Percentiles rank a stretch among this genome's conserved stretches.
Conservation (phyloP, 2,797 vertebrate genomes). For the Scomberomorus guttatus region DNA sequence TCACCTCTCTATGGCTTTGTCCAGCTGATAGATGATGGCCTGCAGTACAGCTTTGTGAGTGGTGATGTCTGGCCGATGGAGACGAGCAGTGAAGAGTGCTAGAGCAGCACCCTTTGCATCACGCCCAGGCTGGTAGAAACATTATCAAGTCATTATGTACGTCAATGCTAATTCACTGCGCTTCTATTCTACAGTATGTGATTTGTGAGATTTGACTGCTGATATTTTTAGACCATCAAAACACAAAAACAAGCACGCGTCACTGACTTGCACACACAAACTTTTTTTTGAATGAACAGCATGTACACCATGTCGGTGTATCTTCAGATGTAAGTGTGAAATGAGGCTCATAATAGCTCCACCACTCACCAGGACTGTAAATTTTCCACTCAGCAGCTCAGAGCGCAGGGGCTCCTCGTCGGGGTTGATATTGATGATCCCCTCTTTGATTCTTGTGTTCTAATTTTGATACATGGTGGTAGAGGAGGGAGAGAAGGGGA, state of each 20-base stretch:
- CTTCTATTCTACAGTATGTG: not conserved
- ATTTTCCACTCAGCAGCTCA: slow-evolving; percentile 89
- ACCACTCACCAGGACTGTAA: slow-evolving; percentile 89
- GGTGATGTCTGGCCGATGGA: slow-evolving; percentile 87
- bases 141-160: not conserved
- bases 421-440: slow-evolving; percentile 90
- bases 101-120: slow-evolving; percentile 89
- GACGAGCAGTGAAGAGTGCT: slow-evolving; percentile 89
- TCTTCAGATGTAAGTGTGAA: not conserved
- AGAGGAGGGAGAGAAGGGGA: not conserved
- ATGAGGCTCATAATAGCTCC: not conserved
- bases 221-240: not conserved
- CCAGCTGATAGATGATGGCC: slow-evolving; percentile 91
- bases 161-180: not conserved
- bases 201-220: not conserved
- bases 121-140: slow-evolving; percentile 84
- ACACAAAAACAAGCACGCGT: slow-evolving; percentile 9
- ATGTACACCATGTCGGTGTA: not conserved
- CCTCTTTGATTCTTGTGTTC: slow-evolving; percentile 91
- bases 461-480: slow-evolving; percentile 51
- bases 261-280: slow-evolving; percentile 3
- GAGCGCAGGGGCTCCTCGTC: slow-evolving; percentile 89
- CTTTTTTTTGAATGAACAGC: not conserved
- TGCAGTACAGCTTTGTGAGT: slow-evolving; percentile 91
- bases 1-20: slow-evolving; percentile 91